Percentiles rank a stretch among this genome's conserved stretches.
Conservation (phyloP, 2,888 invertebrate species). For the Sarcophaga subvicina region DNA sequence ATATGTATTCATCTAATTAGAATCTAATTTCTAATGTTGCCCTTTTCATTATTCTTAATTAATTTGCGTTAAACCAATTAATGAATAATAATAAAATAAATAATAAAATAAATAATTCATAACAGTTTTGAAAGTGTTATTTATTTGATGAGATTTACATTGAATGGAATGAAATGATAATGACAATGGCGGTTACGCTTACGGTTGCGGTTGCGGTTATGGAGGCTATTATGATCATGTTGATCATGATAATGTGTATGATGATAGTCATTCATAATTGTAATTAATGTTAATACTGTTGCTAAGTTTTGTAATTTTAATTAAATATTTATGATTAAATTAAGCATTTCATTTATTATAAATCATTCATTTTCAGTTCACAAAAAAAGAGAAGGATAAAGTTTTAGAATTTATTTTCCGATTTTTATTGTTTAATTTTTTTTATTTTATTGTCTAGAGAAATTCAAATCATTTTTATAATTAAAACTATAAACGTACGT, state of each 20-base stretch:
- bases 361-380: constrained; percentile 19
- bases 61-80: not conserved
- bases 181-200: not conserved
- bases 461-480: no score
- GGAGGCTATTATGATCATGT: no score
- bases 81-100: not conserved
- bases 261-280: not conserved
- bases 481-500: no score
- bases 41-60: not conserved
- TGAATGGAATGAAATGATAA: constrained; percentile 19
- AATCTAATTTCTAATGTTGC: not conserved
- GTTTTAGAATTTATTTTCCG: not conserved
- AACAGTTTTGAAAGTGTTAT: constrained; percentile 12
- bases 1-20: no score
- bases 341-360: constrained; percentile 38
- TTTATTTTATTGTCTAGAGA: no score
- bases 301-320: not conserved
- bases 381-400: not conserved
- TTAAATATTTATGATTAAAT: constrained; percentile 48
- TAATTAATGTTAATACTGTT: not conserved
- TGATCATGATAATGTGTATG: not conserved
- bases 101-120: not conserved
- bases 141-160: constrained; percentile 22
- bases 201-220: not conserved
- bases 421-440: not conserved